These are phyloP conservation scores for Leuciscus waleckii DNA, from an alignment of 2,797 vertebrate species.

Conservation along the genomic window DNA sequence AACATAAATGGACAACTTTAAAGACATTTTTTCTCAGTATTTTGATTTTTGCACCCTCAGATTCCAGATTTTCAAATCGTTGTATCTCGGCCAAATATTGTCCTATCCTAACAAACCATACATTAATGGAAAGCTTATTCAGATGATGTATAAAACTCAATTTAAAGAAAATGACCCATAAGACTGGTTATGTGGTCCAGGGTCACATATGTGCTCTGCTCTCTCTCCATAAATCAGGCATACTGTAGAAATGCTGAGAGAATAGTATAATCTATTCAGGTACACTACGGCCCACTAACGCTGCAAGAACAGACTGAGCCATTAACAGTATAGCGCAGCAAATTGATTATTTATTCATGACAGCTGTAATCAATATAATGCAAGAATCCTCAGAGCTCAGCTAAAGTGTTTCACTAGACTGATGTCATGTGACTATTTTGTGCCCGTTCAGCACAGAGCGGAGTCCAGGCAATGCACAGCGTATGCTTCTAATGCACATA, in stretches of 20 bases:
- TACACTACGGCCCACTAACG: not conserved
- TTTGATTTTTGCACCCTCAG: no score
- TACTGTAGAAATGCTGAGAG: not conserved
- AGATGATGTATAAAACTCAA: no score
- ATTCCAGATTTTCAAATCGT: no score
- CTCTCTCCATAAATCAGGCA: not conserved
- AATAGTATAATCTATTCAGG: not conserved
- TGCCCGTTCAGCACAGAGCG: constrained; percentile 17
- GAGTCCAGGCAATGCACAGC: not conserved
- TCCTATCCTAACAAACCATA: no score
- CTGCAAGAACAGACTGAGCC: not conserved
- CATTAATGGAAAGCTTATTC: no score
- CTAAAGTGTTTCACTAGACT: constrained; percentile 28
- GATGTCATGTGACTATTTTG: constrained; percentile 26
- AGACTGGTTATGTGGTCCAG: no score
- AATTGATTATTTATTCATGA: constrained; percentile 36
- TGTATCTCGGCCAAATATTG: no score
- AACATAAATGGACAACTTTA: no score
- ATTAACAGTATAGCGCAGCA: not conserved
- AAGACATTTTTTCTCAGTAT: no score
- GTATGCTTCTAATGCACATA: no score
- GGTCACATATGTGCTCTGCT: not conserved
- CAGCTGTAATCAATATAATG: constrained; percentile 34
- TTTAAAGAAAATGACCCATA: no score
- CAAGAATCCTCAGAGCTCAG: constrained; percentile 24